Evolutionary conservation across 2,888 invertebrate species (phyloP).

Genomic region (Drosophila tanythrix): DNA sequence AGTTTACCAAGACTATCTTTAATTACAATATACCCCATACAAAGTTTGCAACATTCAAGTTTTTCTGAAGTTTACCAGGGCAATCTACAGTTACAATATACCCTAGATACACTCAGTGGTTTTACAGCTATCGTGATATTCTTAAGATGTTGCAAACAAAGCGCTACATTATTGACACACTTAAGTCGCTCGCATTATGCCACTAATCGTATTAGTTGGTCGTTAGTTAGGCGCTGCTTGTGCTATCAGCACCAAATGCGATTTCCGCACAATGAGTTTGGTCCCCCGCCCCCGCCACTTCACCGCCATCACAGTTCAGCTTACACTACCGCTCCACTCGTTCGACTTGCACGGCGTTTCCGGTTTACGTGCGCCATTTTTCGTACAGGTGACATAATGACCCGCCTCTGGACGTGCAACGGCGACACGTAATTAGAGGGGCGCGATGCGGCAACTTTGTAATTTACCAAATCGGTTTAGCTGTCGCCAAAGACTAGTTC

Average conservation of each 20-base stretch:
- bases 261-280: conserved; percentile 70
- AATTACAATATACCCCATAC: neutral
- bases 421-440: conserved; percentile 67
- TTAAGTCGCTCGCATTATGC: conserved; percentile 68
- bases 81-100: neutral
- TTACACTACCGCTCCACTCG: neutral
- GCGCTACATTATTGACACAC: conserved; percentile 45
- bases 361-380: conserved; percentile 77
- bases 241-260: conserved; percentile 72
- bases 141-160: conserved; percentile 33
- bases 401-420: conserved; percentile 58
- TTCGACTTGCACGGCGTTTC: conserved; percentile 52
- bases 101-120: neutral
- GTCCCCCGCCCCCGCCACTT: neutral
- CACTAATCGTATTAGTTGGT: conserved; percentile 80
- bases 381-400: conserved; percentile 78
- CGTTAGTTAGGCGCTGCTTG: conserved; percentile 68
- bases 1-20: neutral
- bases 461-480: conserved; percentile 79
- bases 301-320: neutral
- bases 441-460: conserved; percentile 48
- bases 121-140: neutral
- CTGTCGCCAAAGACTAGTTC: conserved; percentile 21
- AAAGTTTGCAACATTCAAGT: neutral
- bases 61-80: neutral